Conservation (phyloP, 2,797 vertebrate species). For the Masticophis lateralis region DNA sequence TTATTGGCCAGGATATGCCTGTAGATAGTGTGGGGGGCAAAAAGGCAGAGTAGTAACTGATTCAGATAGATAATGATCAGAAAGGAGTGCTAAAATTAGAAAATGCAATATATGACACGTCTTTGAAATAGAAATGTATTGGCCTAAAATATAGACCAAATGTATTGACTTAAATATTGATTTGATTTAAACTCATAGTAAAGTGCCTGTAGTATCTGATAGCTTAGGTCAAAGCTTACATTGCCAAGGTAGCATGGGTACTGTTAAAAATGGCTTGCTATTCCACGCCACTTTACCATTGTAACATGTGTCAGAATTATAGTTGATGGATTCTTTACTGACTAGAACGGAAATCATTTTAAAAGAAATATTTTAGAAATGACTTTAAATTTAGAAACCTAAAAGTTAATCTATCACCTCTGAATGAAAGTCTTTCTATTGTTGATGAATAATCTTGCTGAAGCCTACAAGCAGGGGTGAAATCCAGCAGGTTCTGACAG, state of each 20-base stretch:
- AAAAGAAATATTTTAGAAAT: not conserved
- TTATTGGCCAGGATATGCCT: not conserved
- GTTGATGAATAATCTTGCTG: not conserved
- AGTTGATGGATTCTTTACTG: not conserved
- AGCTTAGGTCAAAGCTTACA: not conserved
- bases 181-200: not conserved
- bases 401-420: not conserved
- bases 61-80: not conserved
- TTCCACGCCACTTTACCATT: not conserved
- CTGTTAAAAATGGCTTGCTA: not conserved
- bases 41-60: not conserved
- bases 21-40: not conserved
- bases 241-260: not conserved
- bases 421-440: not conserved
- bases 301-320: not conserved
- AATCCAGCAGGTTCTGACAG: no score
- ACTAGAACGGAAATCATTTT: not conserved
- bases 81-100: not conserved
- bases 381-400: not conserved
- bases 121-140: not conserved
- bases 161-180: not conserved
- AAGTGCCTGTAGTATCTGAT: not conserved
- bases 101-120: not conserved
- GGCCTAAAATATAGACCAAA: not conserved
- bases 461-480: not conserved